Evolutionary conservation across 2,888 invertebrate genomes (phyloP), one percentile per base, ranked within the genome.

Genomic region (Scaptomyza tumidula): DNA sequence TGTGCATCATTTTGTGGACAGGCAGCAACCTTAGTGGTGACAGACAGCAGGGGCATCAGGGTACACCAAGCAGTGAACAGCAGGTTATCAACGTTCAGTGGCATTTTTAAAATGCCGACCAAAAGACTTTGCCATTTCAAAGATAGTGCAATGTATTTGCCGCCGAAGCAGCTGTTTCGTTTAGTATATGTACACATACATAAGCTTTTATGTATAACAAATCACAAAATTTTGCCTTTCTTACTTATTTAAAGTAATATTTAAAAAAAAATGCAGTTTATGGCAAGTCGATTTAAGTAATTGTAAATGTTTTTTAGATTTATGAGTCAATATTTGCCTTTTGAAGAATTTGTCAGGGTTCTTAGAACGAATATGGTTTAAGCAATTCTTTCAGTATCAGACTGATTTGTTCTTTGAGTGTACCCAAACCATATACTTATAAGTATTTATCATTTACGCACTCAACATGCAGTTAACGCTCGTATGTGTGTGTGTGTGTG

Each of bases 51-150:
- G 71, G 48, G 54, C 71, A 72, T 67, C 64, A 61, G 69, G 67
- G 59, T 55, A 53, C 59, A 71, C 50, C 80, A 69, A 74, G 57
- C 46, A 75, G 52, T 7, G 24, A 52, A 60, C 83, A 82, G 86
- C 83, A 79, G 80, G 80, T 79, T 81, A 52, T 66, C 66, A 75
- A 69, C 75, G 61, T 54, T 49, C 67, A 66, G 46, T 75, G 70
- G 58, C 63, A 70, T 69, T 71, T 73, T 54, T 44, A 65, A 74
- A 71, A 80, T 78, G 75, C 70, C 84, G 86, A 57, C 57, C 62
- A 58, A 80, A 68, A 74, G 59, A 60, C 14, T 41, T 64, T 55
- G 46, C 43, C 63, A 58, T 63, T 63, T 65, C 13, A 49, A 50
- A 65, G 63, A 67, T 68, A 75, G 45, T 41, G 57, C 46, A 60